Evolutionary conservation across 2,113 vertebrate genomes (phyloP).

Genomic region (Campylomormyrus numenius): DNA sequence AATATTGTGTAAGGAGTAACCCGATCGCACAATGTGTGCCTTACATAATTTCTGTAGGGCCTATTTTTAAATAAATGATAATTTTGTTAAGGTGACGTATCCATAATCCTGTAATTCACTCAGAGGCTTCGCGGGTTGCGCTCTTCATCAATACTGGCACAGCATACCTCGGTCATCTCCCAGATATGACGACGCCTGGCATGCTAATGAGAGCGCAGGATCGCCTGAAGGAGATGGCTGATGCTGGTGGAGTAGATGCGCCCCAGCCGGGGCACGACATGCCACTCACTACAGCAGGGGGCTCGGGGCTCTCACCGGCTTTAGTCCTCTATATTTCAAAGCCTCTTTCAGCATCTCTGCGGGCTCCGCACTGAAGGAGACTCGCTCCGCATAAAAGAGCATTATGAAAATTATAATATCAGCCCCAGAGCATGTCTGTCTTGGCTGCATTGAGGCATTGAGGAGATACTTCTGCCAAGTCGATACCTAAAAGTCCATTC

Average conservation of each 20-base stretch:
- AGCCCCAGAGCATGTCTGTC: constrained; percentile 62
- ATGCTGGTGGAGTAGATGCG: constrained; percentile 30
- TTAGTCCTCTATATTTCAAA: constrained; percentile 59
- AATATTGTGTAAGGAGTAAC: neutral
- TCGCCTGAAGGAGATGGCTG: constrained; percentile 18
- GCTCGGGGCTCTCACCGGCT: constrained; percentile 50
- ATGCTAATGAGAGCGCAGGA: constrained; percentile 43
- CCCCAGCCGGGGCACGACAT: constrained; percentile 54
- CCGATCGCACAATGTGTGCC: neutral
- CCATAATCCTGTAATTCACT: constrained; percentile 3
- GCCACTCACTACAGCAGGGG: constrained; percentile 66
- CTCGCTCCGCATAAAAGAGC: constrained; percentile 69
- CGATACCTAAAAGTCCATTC: constrained; percentile 25
- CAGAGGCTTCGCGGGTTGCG: neutral
- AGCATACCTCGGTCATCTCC: constrained; percentile 20
- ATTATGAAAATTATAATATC: constrained; percentile 79
- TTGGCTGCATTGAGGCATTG: constrained; percentile 60
- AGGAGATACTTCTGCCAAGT: constrained; percentile 19
- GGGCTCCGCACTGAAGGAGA: constrained; percentile 70
- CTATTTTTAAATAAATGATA: neutral
- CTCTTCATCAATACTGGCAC: constrained; percentile 23
- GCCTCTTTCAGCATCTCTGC: constrained; percentile 68
- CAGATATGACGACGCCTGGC: constrained; percentile 26
- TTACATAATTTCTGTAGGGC: neutral
- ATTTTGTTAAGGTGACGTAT: neutral